These are phyloP conservation scores for Sicus ferrugineus DNA, from an alignment of 2,888 invertebrate genomes.

Conservation along the genomic window DNA sequence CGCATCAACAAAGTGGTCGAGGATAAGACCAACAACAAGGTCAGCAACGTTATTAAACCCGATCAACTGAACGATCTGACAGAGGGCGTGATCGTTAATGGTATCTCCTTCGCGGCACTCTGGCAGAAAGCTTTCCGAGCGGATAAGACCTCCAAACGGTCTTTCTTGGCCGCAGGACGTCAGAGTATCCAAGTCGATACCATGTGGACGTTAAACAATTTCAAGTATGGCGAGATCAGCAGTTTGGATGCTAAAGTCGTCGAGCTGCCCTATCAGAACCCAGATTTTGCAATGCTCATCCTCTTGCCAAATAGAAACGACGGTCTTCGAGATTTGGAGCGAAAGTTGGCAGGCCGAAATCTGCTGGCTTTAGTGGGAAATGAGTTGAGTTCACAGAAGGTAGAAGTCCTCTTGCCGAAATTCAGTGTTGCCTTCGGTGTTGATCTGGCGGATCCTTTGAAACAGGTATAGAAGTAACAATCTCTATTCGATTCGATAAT, in stretches of 20 bases:
- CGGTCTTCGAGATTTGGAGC: constrained; percentile 72
- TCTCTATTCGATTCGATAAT: background rate
- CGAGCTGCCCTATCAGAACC: constrained; percentile 76
- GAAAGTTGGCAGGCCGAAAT: constrained; percentile 70
- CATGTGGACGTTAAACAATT: constrained; percentile 58
- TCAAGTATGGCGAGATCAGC: constrained; percentile 64
- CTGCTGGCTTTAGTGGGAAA: constrained; percentile 66
- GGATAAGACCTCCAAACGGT: constrained; percentile 52
- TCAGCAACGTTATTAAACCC: constrained; percentile 75
- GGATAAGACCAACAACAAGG: constrained; percentile 80
- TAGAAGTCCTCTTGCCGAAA: constrained; percentile 77
- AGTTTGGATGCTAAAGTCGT: constrained; percentile 70
- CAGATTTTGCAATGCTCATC: constrained; percentile 76
- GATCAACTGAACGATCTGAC: constrained; percentile 61
- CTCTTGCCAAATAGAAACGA: constrained; percentile 75
- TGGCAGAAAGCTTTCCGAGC: constrained; percentile 56
- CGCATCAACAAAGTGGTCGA: constrained; percentile 83
- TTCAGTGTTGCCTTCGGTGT: constrained; percentile 81
- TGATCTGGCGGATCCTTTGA: constrained; percentile 69
- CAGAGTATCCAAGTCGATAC: constrained; percentile 56
- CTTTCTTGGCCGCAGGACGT: constrained; percentile 51
- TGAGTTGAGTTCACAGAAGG: constrained; percentile 67
- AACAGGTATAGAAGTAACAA: constrained; percentile 66
- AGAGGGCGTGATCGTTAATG: constrained; percentile 58
- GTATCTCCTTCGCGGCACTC: constrained; percentile 50